Conservation (phyloP, 2,113 vertebrate species). For the Cebus imitator region DNA sequence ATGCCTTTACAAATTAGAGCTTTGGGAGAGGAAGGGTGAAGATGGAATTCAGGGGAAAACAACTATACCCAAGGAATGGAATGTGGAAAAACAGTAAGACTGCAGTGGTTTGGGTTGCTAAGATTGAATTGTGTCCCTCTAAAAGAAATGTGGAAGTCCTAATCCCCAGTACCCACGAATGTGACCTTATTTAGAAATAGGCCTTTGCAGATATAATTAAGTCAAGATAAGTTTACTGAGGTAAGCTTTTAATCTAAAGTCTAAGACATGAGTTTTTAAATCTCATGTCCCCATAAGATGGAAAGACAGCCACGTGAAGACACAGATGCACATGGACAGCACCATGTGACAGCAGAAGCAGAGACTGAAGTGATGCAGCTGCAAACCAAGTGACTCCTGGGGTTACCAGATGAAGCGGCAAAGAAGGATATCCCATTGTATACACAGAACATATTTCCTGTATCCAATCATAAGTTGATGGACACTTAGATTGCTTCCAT, state of each 20-base stretch:
- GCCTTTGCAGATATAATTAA: neutral
- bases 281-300: neutral
- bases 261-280: too few relatives aligned
- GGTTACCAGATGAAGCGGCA: neutral
- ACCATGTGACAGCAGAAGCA: neutral
- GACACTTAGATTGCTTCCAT: neutral
- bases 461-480: too few relatives aligned
- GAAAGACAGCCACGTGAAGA: neutral
- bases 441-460: neutral
- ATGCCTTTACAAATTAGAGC: conserved; percentile 59
- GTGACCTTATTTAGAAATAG: neutral
- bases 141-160: neutral
- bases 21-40: neutral
- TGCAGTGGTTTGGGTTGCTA: conserved; percentile 20
- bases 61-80: conserved; percentile 22
- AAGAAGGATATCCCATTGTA: neutral
- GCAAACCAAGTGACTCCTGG: neutral
- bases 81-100: conserved; percentile 26
- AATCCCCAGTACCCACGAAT: neutral
- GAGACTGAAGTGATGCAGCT: neutral
- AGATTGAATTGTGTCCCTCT: neutral
- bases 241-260: neutral
- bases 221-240: neutral
- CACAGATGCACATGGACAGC: neutral
- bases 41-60: conserved; percentile 34